A percentile compares a stretch with the other conserved stretches of the same genome.
Conservation (phyloP, 2,113 vertebrate genomes). For the Diadophis punctatus region DNA sequence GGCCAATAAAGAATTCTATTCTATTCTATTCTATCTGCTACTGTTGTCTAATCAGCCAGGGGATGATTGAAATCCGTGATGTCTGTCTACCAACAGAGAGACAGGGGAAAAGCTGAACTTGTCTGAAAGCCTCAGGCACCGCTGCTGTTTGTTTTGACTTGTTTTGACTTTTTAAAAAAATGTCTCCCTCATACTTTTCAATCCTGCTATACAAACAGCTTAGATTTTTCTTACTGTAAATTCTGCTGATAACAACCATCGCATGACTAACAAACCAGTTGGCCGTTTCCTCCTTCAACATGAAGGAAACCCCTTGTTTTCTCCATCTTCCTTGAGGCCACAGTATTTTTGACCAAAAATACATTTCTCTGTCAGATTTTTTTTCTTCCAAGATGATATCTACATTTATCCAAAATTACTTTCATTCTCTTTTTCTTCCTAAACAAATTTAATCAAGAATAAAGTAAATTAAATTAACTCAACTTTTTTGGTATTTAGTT, state of each 20-base stretch:
- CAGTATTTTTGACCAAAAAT: neutral
- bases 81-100: neutral
- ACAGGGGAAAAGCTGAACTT: neutral
- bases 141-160: neutral
- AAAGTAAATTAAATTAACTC: neutral
- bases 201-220: conserved; percentile 13
- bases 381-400: neutral
- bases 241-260: conserved; percentile 7
- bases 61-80: neutral
- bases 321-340: conserved; percentile 12
- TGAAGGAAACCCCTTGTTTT: conserved; percentile 31
- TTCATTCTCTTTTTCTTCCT: neutral
- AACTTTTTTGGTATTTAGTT: neutral
- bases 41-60: neutral
- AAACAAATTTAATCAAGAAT: neutral
- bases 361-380: neutral
- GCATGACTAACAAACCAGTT: conserved; percentile 13
- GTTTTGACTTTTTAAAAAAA: neutral
- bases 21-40: too few relatives aligned
- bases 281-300: neutral
- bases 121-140: neutral
- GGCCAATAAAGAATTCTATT: too few relatives aligned
- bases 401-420: neutral
- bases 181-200: neutral
- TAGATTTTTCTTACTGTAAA: conserved; percentile 31